Percentiles rank a stretch among this genome's conserved stretches.
phyloP scores from a whole-genome alignment of 2,888 invertebrate genomes.

The Tanaodytes sp. region DNA sequence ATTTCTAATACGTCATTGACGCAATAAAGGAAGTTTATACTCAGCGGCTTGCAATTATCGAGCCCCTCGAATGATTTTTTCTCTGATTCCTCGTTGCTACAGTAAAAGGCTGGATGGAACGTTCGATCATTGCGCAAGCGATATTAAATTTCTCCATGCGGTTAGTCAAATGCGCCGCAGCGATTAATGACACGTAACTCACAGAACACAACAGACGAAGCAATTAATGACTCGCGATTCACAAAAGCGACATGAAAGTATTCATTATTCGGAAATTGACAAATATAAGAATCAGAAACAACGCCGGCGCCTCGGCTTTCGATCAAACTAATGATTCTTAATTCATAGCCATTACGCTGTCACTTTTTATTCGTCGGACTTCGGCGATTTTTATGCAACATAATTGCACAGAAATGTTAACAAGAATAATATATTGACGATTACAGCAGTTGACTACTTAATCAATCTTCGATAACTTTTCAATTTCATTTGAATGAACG shows the following conservation, averaged over 20 bases:
- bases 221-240: constrained; percentile 60
- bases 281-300: constrained; percentile 26
- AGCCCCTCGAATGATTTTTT: constrained; percentile 31
- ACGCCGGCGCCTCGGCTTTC: constrained; percentile 5
- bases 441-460: no score
- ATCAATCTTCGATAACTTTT: no score
- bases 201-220: constrained; percentile 58
- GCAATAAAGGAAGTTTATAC: constrained; percentile 37
- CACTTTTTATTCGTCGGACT: no score
- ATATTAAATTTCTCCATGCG: constrained; percentile 42
- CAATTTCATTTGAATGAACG: no score
- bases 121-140: constrained; percentile 34
- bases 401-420: no score
- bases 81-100: constrained; percentile 22
- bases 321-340: constrained; percentile 23
- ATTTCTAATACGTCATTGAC: constrained; percentile 36
- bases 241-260: constrained; percentile 27
- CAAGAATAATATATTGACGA: no score
- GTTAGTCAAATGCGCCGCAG: constrained; percentile 41
- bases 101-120: constrained; percentile 17
- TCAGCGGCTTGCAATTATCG: constrained; percentile 30
- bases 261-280: constrained; percentile 41
- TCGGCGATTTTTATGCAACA: no score
- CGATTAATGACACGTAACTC: constrained; percentile 62
- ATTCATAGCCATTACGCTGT: constrained; percentile 12